Percentiles rank a stretch among this genome's conserved stretches.
Evolutionary conservation across 1,140 invertebrate species (phyloP).

Genomic region (Platyscapa corneri): DNA sequence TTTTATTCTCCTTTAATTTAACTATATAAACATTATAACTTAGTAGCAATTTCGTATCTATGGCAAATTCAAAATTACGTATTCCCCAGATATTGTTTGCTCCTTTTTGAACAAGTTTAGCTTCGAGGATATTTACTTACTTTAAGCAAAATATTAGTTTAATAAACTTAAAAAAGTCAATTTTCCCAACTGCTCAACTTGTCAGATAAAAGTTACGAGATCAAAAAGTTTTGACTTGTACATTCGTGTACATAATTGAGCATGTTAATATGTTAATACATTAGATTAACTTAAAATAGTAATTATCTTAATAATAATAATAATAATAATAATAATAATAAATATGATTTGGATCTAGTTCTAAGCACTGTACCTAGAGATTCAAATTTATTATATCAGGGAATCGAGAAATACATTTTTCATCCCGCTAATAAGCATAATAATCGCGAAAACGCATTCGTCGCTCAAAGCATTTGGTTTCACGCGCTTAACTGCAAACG

Average conservation of each 20-base stretch:
- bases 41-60: no score
- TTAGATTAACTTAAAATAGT: neutral
- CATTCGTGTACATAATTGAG: neutral
- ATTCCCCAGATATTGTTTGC: neutral
- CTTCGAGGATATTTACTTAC: no score
- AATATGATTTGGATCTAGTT: neutral
- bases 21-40: no score
- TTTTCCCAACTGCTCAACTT: neutral
- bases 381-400: neutral
- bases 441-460: neutral
- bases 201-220: neutral
- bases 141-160: no score
- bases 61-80: no score
- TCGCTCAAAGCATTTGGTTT: neutral
- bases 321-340: neutral
- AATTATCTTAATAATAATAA: neutral
- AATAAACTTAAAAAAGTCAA: neutral
- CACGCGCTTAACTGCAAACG: neutral
- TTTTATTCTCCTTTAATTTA: neutral
- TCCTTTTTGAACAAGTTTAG: neutral
- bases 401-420: neutral
- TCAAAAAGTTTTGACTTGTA: neutral
- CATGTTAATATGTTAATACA: neutral
- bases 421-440: neutral
- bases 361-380: neutral